phyloP scores from a whole-genome alignment of 2,797 vertebrate genomes.

The Cryptoblepharus egeriae region DNA sequence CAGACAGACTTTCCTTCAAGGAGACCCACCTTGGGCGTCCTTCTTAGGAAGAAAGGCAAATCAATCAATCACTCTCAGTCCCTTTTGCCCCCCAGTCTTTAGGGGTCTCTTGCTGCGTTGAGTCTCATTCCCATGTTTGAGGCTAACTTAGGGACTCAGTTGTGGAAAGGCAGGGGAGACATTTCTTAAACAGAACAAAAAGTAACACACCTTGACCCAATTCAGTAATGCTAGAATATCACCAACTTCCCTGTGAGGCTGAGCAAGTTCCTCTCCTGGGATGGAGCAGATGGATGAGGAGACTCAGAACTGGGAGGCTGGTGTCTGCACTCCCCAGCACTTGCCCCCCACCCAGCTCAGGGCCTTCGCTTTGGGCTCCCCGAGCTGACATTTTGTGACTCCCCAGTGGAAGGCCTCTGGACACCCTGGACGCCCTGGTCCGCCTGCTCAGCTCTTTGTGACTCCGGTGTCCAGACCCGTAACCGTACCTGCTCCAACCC shows the following conservation, averaged over 20 bases:
- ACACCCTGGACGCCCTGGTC: slow-evolving; percentile 84
- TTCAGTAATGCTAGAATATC: not conserved
- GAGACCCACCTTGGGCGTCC: too few species aligned
- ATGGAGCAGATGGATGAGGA: too few species aligned
- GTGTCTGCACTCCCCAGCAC: too few species aligned
- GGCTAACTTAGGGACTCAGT: not conserved
- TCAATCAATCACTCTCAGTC: too few species aligned
- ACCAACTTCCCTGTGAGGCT: not conserved
- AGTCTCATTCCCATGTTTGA: not conserved
- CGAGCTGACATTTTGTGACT: too few species aligned
- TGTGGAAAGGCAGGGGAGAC: not conserved
- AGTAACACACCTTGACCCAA: not conserved
- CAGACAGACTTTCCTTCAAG: too few species aligned
- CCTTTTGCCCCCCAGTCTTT: not conserved
- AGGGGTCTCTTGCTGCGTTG: not conserved
- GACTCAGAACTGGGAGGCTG: too few species aligned
- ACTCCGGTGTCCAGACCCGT: slow-evolving; percentile 84
- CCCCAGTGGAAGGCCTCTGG: slow-evolving; percentile 82
- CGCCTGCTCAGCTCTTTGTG: slow-evolving; percentile 82
- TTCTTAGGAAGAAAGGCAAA: too few species aligned
- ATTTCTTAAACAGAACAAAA: not conserved
- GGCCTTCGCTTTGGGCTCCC: too few species aligned
- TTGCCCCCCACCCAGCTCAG: too few species aligned
- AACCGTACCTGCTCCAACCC: slow-evolving; percentile 78
- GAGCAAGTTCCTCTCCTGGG: too few species aligned